phyloP scores from a whole-genome alignment of 2,797 vertebrate genomes.

The Linurgus olivaceus region DNA sequence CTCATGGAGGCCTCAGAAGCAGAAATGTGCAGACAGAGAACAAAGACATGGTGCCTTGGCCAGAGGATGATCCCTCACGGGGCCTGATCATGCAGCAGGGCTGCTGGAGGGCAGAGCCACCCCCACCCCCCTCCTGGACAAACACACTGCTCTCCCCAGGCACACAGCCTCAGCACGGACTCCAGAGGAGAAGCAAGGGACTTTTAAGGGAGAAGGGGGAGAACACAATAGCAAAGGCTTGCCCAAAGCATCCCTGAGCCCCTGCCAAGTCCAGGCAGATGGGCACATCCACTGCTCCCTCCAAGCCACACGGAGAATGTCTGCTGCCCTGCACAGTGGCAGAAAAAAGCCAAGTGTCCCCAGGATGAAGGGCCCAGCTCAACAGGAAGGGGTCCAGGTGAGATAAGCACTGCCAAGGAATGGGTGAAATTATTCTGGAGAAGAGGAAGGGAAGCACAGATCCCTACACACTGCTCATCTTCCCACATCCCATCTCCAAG shows the following conservation, averaged over 20 bases:
- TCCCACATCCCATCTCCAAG: background rate
- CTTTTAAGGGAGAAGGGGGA: background rate
- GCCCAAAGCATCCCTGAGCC: background rate
- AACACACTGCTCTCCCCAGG: background rate
- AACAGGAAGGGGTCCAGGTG: background rate
- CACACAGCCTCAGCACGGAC: rapidly evolving
- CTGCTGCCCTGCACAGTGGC: rapidly evolving
- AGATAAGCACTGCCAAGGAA: background rate
- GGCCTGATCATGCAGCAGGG: background rate
- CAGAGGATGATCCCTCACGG: rapidly evolving
- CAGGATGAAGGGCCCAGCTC: background rate
- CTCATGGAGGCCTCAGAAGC: background rate
- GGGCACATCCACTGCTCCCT: background rate
- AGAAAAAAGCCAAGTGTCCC: background rate
- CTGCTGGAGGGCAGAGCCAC: background rate
- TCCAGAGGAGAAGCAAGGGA: background rate
- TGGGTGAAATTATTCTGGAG: rapidly evolving
- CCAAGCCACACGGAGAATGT: rapidly evolving
- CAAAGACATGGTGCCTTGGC: background rate
- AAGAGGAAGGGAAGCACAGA: background rate
- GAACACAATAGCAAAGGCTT: background rate
- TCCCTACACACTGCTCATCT: background rate
- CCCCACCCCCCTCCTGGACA: background rate
- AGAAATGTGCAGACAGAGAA: background rate
- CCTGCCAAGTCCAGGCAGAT: background rate